These are phyloP conservation scores for Drosophila rhopaloa DNA, from an alignment of 1,140 invertebrate genomes.

Conservation along the genomic window DNA sequence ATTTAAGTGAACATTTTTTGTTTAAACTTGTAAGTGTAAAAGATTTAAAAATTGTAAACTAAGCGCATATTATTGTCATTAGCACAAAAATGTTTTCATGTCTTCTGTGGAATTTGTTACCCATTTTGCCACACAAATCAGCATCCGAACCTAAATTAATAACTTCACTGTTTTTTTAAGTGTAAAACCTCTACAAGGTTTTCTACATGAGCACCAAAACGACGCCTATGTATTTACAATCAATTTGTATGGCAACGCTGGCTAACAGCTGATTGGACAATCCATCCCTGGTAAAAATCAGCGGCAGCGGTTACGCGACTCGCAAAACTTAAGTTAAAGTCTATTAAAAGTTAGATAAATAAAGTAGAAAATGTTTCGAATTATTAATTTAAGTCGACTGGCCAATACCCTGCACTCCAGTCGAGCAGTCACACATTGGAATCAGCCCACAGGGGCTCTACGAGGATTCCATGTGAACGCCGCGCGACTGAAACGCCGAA, in stretches of 20 bases:
- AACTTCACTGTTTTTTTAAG: too few species aligned
- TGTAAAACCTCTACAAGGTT: background rate
- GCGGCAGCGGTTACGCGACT: constrained; percentile 21
- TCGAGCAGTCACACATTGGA: constrained; percentile 10
- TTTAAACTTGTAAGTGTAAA: too few species aligned
- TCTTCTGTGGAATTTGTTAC: too few species aligned
- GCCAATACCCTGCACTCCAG: constrained; percentile 5
- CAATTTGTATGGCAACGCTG: background rate
- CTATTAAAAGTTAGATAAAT: background rate
- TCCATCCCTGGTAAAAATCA: background rate
- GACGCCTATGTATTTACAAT: background rate
- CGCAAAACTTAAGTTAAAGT: background rate
- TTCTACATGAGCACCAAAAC: background rate
- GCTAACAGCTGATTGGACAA: background rate
- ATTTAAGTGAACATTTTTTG: too few species aligned
- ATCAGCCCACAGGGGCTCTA: background rate
- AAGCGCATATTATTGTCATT: too few species aligned
- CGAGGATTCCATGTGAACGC: constrained; percentile 49
- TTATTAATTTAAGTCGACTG: constrained; percentile 20
- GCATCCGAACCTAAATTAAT: too few species aligned
- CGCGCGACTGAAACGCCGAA: constrained; percentile 81
- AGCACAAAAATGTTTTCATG: too few species aligned
- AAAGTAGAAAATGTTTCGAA: constrained; percentile 36
- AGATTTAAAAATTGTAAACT: too few species aligned
- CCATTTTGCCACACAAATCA: too few species aligned